These are phyloP conservation scores for Parapristionchus giblindavisi DNA, from an alignment of 2,888 invertebrate genomes.

Conservation along the genomic window DNA sequence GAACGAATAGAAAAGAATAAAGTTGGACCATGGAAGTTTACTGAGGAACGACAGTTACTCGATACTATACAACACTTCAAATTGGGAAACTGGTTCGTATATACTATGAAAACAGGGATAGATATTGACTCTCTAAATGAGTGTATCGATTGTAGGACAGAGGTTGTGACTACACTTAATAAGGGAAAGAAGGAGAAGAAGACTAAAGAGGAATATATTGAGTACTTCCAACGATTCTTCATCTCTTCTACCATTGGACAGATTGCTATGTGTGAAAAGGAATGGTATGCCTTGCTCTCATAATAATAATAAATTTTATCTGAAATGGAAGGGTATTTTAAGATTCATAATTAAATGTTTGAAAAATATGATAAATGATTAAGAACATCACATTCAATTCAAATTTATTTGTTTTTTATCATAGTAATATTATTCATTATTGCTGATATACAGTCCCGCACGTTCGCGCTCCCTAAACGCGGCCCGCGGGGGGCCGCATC, in stretches of 20 bases:
- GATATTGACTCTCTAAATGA: background rate
- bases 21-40: background rate
- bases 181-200: no score
- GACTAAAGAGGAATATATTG: no score
- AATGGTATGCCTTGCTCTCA: background rate
- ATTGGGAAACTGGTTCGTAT: conserved; percentile 32
- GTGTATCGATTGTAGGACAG: background rate
- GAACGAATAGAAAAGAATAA: background rate
- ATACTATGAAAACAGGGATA: no score
- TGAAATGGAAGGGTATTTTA: no score
- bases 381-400: background rate
- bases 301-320: background rate
- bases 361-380: no score
- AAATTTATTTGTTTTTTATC: background rate
- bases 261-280: conserved; percentile 1
- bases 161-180: no score
- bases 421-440: no score
- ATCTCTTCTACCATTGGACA: conserved; percentile 16
- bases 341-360: no score
- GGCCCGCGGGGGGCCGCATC: no score
- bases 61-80: background rate
- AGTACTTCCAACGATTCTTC: conserved; percentile 34
- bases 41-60: conserved; percentile 12
- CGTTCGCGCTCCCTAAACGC: no score
- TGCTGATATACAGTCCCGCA: no score